Evolutionary conservation across 2,113 vertebrate genomes (phyloP).

Genomic region (Thamnaconus septentrionalis): DNA sequence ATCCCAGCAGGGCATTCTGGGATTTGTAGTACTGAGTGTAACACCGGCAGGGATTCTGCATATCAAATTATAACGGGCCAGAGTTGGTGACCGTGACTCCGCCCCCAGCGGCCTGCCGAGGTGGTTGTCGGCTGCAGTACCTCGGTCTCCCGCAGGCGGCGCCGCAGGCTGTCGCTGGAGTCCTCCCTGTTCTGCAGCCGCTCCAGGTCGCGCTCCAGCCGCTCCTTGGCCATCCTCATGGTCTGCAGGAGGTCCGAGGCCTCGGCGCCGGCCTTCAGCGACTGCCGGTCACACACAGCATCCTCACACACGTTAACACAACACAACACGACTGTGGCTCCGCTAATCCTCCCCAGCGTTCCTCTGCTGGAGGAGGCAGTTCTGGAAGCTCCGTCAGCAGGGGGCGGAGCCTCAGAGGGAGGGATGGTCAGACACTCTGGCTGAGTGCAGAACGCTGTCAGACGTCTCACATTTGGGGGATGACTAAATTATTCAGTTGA

Average conservation of each 20-base stretch:
- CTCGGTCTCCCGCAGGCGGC: conserved; percentile 92
- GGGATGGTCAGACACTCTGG: conserved; percentile 10
- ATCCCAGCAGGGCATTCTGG: too few relatives aligned
- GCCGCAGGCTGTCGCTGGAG: conserved; percentile 91
- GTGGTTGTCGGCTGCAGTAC: conserved; percentile 57
- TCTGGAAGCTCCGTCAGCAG: too few relatives aligned
- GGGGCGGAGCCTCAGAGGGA: neutral
- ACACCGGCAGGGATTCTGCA: too few relatives aligned
- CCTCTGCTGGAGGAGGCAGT: too few relatives aligned
- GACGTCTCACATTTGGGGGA: conserved; percentile 21
- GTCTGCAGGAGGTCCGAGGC: conserved; percentile 94
- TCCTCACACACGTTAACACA: too few relatives aligned
- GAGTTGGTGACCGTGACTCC: too few relatives aligned
- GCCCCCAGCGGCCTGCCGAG: too few relatives aligned
- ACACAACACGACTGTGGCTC: too few relatives aligned
- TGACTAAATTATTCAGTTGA: conserved; percentile 44
- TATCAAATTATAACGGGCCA: too few relatives aligned
- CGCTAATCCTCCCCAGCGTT: too few relatives aligned
- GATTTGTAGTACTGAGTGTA: too few relatives aligned
- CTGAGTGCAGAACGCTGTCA: conserved; percentile 18
- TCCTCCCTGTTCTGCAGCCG: conserved; percentile 91
- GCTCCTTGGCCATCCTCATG: conserved; percentile 91
- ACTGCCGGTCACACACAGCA: conserved; percentile 63
- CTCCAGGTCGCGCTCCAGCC: conserved; percentile 91
- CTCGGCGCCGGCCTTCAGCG: conserved; percentile 90